These are phyloP conservation scores for Aleiodes sp. DNA, from an alignment of 1,140 invertebrate species.

Conservation along the genomic window DNA sequence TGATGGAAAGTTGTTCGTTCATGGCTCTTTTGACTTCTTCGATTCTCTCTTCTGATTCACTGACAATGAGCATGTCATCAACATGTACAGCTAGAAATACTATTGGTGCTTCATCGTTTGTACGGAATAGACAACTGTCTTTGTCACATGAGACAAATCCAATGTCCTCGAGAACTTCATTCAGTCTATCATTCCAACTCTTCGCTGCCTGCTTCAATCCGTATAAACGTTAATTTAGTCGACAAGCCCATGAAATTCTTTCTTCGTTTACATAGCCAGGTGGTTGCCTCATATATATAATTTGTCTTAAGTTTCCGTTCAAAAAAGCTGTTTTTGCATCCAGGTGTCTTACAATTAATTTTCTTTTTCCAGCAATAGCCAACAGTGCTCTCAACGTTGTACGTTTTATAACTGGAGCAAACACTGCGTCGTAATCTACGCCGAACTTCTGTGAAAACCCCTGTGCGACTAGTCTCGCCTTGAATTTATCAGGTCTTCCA, in stretches of 20 bases:
- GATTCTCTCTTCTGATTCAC: neutral
- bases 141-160: neutral
- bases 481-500: neutral
- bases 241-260: neutral
- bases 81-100: neutral
- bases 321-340: constrained; percentile 47
- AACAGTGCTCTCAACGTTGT: constrained; percentile 43
- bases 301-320: neutral
- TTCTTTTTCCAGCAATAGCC: constrained; percentile 49
- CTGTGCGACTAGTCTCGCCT: neutral
- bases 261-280: neutral
- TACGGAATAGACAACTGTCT: neutral
- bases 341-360: constrained; percentile 50
- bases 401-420: neutral
- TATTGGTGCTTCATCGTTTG: constrained; percentile 25
- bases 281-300: constrained; percentile 8
- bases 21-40: neutral
- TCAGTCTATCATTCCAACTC: constrained; percentile 48
- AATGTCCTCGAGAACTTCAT: constrained; percentile 38
- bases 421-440: neutral
- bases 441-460: constrained; percentile 2
- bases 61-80: constrained; percentile 2
- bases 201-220: constrained; percentile 51
- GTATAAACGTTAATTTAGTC: neutral
- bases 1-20: constrained; percentile 11